phyloP scores from a whole-genome alignment of 2,888 invertebrate species.

The Dicyrtomina minuta region DNA sequence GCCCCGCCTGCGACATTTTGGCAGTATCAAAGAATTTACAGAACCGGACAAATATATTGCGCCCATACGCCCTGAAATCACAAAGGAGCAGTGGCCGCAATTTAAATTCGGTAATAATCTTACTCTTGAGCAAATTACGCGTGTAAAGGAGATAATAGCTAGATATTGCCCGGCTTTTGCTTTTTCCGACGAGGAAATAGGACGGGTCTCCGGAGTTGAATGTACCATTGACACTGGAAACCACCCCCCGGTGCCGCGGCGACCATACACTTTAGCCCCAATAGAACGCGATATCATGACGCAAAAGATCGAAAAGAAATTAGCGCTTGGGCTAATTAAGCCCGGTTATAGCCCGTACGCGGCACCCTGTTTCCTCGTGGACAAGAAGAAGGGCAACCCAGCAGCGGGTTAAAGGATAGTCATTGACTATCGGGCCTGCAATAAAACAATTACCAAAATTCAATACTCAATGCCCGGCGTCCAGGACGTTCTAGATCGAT shows the following conservation, averaged over 20 bases:
- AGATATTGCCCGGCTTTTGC: background rate
- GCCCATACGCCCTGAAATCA: background rate
- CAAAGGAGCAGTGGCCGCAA: background rate
- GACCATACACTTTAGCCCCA: background rate
- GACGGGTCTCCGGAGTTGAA: slow-evolving; percentile 1
- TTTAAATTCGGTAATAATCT: background rate
- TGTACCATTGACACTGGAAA: too few relatives aligned
- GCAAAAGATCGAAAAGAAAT: background rate
- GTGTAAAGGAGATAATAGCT: background rate
- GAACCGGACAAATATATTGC: too few relatives aligned
- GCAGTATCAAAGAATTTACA: too few relatives aligned
- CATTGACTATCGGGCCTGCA: too few relatives aligned
- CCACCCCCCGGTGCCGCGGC: background rate
- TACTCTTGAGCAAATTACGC: background rate
- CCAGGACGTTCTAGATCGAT: too few relatives aligned
- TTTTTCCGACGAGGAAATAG: slow-evolving; percentile 7
- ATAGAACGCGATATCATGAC: background rate
- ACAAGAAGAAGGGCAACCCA: too few relatives aligned
- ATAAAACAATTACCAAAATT: too few relatives aligned
- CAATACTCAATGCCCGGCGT: too few relatives aligned
- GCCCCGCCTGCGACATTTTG: too few relatives aligned
- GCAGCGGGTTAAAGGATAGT: too few relatives aligned
- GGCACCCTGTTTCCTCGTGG: too few relatives aligned
- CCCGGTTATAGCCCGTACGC: too few relatives aligned
- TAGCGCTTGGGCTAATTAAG: slow-evolving; percentile 10